Percentiles rank a stretch among this genome's conserved stretches.
These are phyloP conservation scores for Oreochromis aureus DNA, from an alignment of 2,113 vertebrate species.

Conservation along the genomic window DNA sequence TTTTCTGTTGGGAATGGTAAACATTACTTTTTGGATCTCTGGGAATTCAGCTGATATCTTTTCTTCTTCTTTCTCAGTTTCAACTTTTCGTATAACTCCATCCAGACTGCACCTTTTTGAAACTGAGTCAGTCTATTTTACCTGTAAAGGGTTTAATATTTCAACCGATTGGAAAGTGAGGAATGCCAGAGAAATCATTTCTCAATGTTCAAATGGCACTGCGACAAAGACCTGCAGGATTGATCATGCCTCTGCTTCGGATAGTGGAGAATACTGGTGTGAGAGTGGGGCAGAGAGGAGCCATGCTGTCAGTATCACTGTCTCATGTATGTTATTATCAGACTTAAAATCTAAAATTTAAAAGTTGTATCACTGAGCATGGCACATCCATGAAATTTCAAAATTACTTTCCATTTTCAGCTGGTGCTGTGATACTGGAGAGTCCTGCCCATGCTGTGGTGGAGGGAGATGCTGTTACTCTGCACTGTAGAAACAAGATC, in stretches of 20 bases:
- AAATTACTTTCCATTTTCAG: not conserved
- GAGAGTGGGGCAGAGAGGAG: not conserved
- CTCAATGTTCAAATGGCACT: not conserved
- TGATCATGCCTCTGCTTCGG: not conserved
- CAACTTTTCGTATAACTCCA: not conserved
- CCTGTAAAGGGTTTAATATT: not conserved
- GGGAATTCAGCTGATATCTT: not conserved
- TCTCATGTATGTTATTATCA: not conserved
- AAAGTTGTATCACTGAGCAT: not conserved
- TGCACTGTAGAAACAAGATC: accelerated
- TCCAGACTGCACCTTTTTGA: not conserved
- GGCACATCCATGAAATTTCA: accelerated
- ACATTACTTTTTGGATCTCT: not conserved
- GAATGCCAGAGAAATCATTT: accelerated
- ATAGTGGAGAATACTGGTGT: not conserved
- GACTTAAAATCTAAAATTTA: accelerated
- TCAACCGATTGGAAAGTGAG: not conserved
- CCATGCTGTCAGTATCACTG: not conserved
- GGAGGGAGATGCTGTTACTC: not conserved
- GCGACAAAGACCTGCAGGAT: not conserved
- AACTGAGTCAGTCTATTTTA: not conserved
- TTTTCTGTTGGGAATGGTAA: not conserved
- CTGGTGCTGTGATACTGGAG: not conserved
- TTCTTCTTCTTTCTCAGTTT: not conserved
- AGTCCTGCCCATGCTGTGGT: accelerated